Base-by-base conservation (phyloP, 2,888 invertebrate genomes). In the Yponomeuta plumbellus region DNA sequence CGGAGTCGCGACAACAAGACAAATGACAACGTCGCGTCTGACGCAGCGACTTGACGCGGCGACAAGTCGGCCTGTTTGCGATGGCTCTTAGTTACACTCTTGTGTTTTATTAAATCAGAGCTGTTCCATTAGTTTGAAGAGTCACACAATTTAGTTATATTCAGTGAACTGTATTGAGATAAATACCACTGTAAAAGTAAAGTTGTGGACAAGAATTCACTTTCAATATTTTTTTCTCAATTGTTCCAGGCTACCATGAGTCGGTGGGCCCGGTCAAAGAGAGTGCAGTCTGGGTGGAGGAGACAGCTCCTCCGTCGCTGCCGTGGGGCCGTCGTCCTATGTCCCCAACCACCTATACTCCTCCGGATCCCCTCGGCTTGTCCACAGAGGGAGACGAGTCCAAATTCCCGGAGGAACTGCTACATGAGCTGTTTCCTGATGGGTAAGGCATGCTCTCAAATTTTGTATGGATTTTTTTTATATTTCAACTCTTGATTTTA, bases 211-310 rank as follows among this genome's bases (percentile, higher is more conserved):
- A 34, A 34, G 34, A 6, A 34, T 8, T 34, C 1, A 34, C 34
- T 34, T 34, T 34, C 8, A 34, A 34, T 34, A 34, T 8, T 8
- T 34, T 10, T 34, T 34, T 34, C 26, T 26, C 4, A 1, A 26
- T 26, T 26, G 26, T 26, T 26, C 22, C 86, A 90, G 96, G 96
- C 0, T 96, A 96, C 77, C 94, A 96, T 84, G 97, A 97, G 83
- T 94, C 97, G 11, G 95, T 97, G 76, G 97, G 97, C 0, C 98
- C 99, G 0, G 94, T 98, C 72, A 99, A 99, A 82, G 99, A 99
- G 82, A 98, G 98, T 73, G 98, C 99, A 8, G 98, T 99, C 4
- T 99, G 99, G 99, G 97, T 99, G 0, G 99, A 99, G 83, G 99
- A 99, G 87, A 95, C 97, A 0, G 96, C 97, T 0, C 93, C 96